These are phyloP conservation scores for Drosophila infuscata DNA, from an alignment of 2,888 invertebrate species.

Conservation along the genomic window DNA sequence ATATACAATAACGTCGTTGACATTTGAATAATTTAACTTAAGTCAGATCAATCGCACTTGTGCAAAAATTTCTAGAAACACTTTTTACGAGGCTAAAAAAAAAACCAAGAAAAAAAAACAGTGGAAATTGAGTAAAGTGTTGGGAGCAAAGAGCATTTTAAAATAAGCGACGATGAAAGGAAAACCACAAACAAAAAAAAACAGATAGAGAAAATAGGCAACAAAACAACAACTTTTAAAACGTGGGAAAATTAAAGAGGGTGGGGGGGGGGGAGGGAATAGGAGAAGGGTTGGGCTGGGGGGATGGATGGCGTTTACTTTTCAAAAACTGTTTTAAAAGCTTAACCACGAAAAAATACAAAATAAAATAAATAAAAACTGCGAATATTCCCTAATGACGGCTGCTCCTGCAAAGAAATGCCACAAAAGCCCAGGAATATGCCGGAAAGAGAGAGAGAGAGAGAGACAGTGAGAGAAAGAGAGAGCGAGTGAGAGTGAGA, in stretches of 20 bases:
- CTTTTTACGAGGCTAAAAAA: background rate
- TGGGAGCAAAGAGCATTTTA: conserved; percentile 42
- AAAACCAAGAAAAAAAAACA: background rate
- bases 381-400: conserved; percentile 80
- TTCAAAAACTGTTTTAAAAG: conserved; percentile 78
- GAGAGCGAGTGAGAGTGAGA: background rate
- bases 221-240: conserved; percentile 34
- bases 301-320: conserved; percentile 55
- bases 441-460: background rate
- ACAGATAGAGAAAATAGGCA: conserved; percentile 53
- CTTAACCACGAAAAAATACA: conserved; percentile 66
- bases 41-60: background rate
- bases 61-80: background rate
- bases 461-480: too few species aligned
- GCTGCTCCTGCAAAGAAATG: conserved; percentile 41
- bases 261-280: too few species aligned
- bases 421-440: conserved; percentile 33
- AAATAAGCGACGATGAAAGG: conserved; percentile 52
- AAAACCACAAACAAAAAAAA: conserved; percentile 19
- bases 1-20: background rate
- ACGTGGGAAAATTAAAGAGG: background rate
- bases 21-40: background rate
- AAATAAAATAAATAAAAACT: conserved; percentile 48
- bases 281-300: background rate
- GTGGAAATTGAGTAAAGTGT: conserved; percentile 50